These are phyloP conservation scores for Orthonyx spaldingii DNA, from an alignment of 2,113 vertebrate species.

Conservation along the genomic window DNA sequence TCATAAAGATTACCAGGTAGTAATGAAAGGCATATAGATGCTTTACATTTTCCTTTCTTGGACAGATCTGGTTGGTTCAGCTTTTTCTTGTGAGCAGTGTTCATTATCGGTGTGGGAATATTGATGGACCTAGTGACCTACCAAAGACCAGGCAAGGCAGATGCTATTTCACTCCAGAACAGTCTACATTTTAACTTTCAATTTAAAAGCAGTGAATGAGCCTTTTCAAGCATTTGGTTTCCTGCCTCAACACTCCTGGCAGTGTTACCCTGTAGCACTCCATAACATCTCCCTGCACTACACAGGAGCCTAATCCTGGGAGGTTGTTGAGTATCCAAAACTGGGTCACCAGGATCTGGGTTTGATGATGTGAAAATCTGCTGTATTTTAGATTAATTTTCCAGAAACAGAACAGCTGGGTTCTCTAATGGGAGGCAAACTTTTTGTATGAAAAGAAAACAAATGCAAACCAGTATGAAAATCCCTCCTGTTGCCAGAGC, in stretches of 20 bases:
- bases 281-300: fast-evolving
- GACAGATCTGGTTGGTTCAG: neutral
- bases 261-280: neutral
- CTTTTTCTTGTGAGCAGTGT: neutral
- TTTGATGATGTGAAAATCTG: neutral
- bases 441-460: neutral
- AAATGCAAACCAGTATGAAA: neutral
- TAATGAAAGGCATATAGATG: neutral
- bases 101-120: neutral
- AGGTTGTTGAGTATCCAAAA: neutral
- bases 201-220: neutral
- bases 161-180: neutral
- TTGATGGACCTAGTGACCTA: neutral
- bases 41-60: neutral
- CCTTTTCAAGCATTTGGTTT: neutral
- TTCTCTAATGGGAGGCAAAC: neutral
- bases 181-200: neutral
- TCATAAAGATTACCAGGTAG: neutral
- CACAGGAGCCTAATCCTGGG: neutral
- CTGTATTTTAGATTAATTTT: neutral
- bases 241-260: neutral
- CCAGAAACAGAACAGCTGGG: neutral
- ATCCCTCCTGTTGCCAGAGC: neutral
- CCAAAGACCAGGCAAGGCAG: conserved; percentile 29
- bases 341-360: neutral